phyloP scores from a whole-genome alignment of 2,888 invertebrate genomes.

The Habrosyne pyritoides region DNA sequence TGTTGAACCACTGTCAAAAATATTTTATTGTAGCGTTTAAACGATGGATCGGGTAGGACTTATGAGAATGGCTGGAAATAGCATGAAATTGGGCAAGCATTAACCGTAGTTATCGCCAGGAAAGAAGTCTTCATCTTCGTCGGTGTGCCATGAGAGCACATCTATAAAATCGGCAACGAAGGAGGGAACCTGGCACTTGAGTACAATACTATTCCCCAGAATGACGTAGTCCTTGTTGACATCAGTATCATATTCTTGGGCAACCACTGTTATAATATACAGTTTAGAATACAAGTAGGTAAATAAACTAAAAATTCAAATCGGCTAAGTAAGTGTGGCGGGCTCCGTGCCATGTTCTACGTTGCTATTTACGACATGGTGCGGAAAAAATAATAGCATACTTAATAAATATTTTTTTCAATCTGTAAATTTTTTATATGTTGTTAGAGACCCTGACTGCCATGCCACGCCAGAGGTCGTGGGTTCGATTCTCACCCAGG shows the following conservation, averaged over 20 bases:
- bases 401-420: no score
- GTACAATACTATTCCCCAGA: conserved; percentile 90
- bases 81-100: conserved; percentile 30
- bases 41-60: conserved; percentile 17
- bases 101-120: conserved; percentile 86
- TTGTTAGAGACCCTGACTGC: no score
- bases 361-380: no score
- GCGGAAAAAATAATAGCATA: no score
- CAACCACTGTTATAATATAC: conserved; percentile 84
- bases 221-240: conserved; percentile 94
- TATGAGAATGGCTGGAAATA: conserved; percentile 25
- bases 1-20: conserved; percentile 91
- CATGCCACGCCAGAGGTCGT: no score
- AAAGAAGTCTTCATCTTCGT: conserved; percentile 88
- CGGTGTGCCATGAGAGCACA: conserved; percentile 91
- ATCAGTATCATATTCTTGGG: conserved; percentile 92
- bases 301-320: no score
- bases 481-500: no score
- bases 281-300: no score
- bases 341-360: no score
- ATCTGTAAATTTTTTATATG: no score
- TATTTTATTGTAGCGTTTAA: conserved; percentile 13
- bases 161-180: conserved; percentile 94
- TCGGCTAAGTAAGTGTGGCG: no score
- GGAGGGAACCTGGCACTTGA: conserved; percentile 93